Conservation (phyloP, 2,113 vertebrate species). For the Pteruthius melanotis region DNA sequence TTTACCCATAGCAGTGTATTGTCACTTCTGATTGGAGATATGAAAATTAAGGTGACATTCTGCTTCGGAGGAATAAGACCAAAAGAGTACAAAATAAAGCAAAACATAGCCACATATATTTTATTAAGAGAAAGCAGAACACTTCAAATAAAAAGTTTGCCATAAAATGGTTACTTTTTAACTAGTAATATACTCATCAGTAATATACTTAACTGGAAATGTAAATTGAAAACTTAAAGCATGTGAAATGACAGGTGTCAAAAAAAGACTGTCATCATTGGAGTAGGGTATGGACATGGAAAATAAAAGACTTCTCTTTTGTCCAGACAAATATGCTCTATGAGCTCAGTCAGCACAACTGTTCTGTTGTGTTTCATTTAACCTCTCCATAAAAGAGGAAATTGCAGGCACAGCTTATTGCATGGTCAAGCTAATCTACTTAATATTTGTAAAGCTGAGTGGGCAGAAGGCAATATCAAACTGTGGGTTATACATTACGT, state of each 20-base stretch:
- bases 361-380: background rate
- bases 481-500: background rate
- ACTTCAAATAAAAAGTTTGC: background rate
- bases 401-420: background rate
- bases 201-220: background rate
- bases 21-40: background rate
- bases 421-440: background rate
- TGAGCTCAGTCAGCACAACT: background rate
- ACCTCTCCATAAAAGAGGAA: background rate
- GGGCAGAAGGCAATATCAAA: background rate
- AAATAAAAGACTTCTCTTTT: background rate
- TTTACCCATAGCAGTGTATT: background rate
- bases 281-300: background rate
- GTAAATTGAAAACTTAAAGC: background rate
- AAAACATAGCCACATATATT: background rate
- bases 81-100: background rate
- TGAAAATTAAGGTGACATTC: background rate
- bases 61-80: background rate
- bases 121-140: background rate
- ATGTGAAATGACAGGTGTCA: background rate
- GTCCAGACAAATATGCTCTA: background rate
- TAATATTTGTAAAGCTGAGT: constrained; percentile 3
- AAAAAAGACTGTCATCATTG: background rate
- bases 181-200: background rate
- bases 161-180: background rate